Percentiles rank a stretch among this genome's conserved stretches.
These are phyloP conservation scores for Leucosticte australis DNA, from an alignment of 2,113 vertebrate genomes.

Conservation along the genomic window DNA sequence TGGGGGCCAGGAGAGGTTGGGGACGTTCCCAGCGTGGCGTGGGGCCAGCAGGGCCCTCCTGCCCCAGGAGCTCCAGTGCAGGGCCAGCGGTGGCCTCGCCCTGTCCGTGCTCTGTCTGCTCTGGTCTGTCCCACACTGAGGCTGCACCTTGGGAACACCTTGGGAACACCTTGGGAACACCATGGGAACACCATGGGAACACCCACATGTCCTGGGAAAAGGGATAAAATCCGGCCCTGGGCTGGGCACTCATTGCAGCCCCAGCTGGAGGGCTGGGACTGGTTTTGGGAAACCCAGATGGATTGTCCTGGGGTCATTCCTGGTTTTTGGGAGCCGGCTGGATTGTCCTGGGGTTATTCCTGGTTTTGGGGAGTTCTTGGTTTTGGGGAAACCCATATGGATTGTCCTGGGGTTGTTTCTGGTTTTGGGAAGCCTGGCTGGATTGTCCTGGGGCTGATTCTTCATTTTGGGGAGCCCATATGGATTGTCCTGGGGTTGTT, in stretches of 20 bases:
- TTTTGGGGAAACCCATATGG: not conserved
- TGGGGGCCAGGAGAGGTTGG: not conserved
- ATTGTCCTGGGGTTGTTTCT: not conserved
- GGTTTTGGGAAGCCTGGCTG: not conserved
- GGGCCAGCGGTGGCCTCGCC: fast-evolving
- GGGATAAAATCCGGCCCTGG: not conserved
- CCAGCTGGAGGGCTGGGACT: not conserved
- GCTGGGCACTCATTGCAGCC: not conserved
- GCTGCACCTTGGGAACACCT: not conserved
- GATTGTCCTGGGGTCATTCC: not conserved
- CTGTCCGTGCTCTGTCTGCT: not conserved
- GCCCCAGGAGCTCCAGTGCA: not conserved
- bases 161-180: fast-evolving
- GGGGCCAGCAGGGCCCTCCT: not conserved
- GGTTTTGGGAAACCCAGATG: not conserved
- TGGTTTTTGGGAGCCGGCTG: not conserved
- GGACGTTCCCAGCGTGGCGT: not conserved
- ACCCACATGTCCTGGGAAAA: not conserved
- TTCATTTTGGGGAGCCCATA: fast-evolving
- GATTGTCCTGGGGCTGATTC: not conserved
- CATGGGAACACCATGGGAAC: no score
- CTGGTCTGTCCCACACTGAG: no score
- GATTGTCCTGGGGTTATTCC: not conserved
- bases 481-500: no score
- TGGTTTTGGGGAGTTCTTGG: no score